Evolutionary conservation across 2,888 invertebrate genomes (phyloP).

Genomic region (Norana najaformis): DNA sequence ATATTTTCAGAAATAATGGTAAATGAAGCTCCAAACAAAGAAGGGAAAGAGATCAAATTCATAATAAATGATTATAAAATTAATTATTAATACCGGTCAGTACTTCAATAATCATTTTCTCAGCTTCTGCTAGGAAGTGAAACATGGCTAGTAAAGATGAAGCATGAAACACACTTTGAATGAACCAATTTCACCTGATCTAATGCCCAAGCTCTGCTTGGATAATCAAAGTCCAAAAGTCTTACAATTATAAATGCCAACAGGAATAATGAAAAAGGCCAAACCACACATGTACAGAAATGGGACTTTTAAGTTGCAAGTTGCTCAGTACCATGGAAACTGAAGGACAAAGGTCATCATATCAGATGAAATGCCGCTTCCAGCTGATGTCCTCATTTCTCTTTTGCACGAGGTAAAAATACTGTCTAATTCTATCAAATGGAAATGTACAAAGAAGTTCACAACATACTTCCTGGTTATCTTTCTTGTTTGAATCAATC

Average conservation of each 20-base stretch:
- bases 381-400: not conserved
- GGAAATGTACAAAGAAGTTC: not conserved
- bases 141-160: not conserved
- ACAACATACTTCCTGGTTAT: conserved; percentile 20
- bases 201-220: not conserved
- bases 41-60: not conserved
- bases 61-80: not conserved
- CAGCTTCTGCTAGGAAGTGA: conserved; percentile 3
- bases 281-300: not conserved
- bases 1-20: no score
- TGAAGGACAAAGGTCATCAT: no score
- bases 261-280: not conserved
- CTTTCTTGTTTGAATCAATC: conserved; percentile 5
- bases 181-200: not conserved
- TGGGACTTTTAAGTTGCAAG: not conserved
- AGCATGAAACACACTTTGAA: not conserved
- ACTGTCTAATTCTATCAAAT: not conserved
- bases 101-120: not conserved
- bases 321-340: not conserved
- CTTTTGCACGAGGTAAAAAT: not conserved
- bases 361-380: no score
- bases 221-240: not conserved
- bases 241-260: not conserved
- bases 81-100: not conserved
- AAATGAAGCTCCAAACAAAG: not conserved